Percentiles rank a stretch among this genome's conserved stretches.
Conservation (phyloP, 2,113 vertebrate genomes). For the Xiphophorus maculatus region DNA sequence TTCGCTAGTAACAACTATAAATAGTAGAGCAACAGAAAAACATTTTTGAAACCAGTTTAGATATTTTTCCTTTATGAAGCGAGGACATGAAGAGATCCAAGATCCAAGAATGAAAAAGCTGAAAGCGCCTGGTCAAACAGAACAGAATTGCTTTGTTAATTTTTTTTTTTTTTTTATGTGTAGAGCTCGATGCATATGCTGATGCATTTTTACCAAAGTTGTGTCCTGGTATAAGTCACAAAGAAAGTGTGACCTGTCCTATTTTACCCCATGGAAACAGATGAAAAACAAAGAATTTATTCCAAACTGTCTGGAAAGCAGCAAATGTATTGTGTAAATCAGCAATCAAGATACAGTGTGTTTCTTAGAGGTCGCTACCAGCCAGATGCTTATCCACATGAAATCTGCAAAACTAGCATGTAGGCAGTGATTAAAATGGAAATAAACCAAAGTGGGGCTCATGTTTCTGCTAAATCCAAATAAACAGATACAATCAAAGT, state of each 20-base stretch:
- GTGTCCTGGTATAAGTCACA: background rate
- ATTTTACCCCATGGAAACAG: slow-evolving; percentile 32
- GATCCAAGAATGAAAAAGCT: background rate
- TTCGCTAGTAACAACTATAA: background rate
- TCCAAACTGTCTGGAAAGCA: background rate
- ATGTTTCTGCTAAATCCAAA: background rate
- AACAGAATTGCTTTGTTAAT: too few species aligned
- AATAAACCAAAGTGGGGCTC: background rate
- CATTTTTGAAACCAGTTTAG: background rate
- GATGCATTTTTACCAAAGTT: slow-evolving; percentile 16
- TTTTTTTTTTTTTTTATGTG: background rate
- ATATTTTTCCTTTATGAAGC: background rate
- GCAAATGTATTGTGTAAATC: background rate
- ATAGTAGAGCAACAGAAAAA: background rate
- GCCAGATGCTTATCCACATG: background rate
- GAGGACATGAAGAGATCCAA: background rate
- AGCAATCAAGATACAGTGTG: background rate
- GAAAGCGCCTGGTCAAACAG: background rate
- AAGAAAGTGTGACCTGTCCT: slow-evolving; percentile 5
- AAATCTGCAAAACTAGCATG: background rate
- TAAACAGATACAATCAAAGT: background rate
- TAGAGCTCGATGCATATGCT: background rate
- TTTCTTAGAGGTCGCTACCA: background rate
- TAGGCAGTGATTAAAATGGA: background rate
- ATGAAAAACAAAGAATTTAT: background rate